phyloP scores from a whole-genome alignment of 1,140 invertebrate species.

The Venustaconcha ellipsiformis region DNA sequence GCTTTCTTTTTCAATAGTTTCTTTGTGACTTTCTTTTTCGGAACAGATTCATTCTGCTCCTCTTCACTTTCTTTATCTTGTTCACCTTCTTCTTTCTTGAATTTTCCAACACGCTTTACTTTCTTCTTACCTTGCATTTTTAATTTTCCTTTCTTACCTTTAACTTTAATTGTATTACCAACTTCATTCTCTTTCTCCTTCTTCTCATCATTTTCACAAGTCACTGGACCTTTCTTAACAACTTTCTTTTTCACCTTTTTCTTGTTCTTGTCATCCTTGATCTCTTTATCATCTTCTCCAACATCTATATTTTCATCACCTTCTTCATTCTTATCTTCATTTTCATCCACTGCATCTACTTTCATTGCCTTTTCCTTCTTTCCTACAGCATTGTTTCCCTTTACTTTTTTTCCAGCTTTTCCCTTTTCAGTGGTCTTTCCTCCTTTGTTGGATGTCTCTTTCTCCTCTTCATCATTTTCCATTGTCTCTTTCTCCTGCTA shows the following conservation, averaged over 20 bases:
- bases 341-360: constrained; percentile 14
- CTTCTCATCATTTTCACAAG: constrained; percentile 2
- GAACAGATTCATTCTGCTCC: neutral
- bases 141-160: neutral
- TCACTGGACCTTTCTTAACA: constrained; percentile 6
- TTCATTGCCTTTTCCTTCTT: constrained; percentile 4
- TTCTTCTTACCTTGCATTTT: neutral
- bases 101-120: neutral
- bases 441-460: constrained; percentile 1
- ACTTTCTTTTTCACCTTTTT: constrained; percentile 16
- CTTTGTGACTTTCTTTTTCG: neutral
- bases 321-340: constrained; percentile 5
- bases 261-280: neutral
- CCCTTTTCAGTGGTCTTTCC: constrained; percentile 14
- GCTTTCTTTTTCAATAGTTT: neutral
- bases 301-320: constrained; percentile 1
- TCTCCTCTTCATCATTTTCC: constrained; percentile 10
- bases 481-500: neutral
- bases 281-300: constrained; percentile 1
- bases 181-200: neutral
- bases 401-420: constrained; percentile 9
- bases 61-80: neutral
- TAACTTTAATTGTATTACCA: neutral
- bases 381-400: constrained; percentile 15
- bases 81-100: constrained; percentile 4